phyloP scores from a whole-genome alignment of 2,113 vertebrate species.

The Erpornis zantholeuca region DNA sequence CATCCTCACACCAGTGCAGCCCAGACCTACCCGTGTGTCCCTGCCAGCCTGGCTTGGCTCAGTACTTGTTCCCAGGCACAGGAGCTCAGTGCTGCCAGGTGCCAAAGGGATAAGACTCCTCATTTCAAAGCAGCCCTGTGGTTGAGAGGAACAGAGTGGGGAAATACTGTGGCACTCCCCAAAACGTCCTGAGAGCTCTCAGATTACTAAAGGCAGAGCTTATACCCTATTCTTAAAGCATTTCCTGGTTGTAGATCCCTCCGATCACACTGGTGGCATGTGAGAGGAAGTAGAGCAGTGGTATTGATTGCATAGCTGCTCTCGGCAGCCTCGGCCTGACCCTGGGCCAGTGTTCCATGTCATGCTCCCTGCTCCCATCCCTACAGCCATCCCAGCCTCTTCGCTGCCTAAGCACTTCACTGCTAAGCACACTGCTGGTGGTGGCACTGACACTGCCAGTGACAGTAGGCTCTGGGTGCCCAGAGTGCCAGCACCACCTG shows the following conservation, averaged over 20 bases:
- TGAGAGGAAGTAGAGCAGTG: background rate
- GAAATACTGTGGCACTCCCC: background rate
- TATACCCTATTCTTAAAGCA: background rate
- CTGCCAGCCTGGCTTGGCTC: background rate
- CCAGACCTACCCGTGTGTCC: background rate
- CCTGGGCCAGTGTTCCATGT: fast-evolving
- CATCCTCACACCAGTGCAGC: background rate
- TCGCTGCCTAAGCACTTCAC: fast-evolving
- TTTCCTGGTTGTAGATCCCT: background rate
- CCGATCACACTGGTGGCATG: fast-evolving
- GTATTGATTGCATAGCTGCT: background rate
- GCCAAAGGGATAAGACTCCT: background rate
- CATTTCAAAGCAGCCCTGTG: background rate
- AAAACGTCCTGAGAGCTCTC: background rate
- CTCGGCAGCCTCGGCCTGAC: background rate
- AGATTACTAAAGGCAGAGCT: background rate
- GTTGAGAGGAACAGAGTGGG: background rate
- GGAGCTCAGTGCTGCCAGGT: background rate
- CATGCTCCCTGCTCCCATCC: fast-evolving
- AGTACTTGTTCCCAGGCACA: background rate
- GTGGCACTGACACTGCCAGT: background rate
- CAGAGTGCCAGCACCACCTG: background rate
- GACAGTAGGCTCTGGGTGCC: background rate
- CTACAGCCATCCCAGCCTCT: background rate
- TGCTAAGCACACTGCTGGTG: background rate